Evolutionary conservation across 1,140 invertebrate species (phyloP), one percentile per base, ranked within the genome.

Genomic region (Monochamus saltuarius): DNA sequence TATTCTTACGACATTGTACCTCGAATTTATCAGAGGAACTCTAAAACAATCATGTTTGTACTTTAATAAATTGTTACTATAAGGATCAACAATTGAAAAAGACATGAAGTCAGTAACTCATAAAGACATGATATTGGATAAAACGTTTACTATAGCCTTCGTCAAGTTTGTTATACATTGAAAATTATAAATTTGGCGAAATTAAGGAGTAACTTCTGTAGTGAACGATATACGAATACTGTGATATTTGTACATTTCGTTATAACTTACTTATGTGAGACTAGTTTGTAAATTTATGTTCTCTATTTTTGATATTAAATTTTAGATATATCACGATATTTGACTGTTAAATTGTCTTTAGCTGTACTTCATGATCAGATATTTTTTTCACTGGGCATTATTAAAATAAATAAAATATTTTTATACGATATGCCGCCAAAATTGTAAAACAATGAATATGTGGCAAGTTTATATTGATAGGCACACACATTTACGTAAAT

Each of bases 221-320:
- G 13, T 35, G 13, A 58, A 51, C 47, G 45, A 58, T 56, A 62
- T 58, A 61, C 61, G 64, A 56, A 66, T 65, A 67, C 65, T 67
- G 65, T 67, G 65, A 67, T 67, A 67, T 67, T 67, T 67, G 65
- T 61, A 67, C 59, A 64, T 67, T 67, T 64, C 59, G 61, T 64
- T 64, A 50, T 64, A 53, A 57, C 64, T 67, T 61, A 64, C 64
- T 64, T 64, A 56, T 61, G 59, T 58, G 65, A 64, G 56, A 64
- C 35, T 61, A 57, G 56, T 63, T 47, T 49, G 43, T 61, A 49
- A 47, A 56, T 58, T 66, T 61, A 66, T 58, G 56, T 61, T 65
- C 43, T 64, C 59, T 67, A 67, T 67, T 67, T 67, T 67, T 67
- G 65, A 67, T 67, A 67, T 64, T 45, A 46, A 63, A 59, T 59